Evolutionary conservation across 2,113 vertebrate species (phyloP).

Genomic region (Shinisaurus crocodilurus): DNA sequence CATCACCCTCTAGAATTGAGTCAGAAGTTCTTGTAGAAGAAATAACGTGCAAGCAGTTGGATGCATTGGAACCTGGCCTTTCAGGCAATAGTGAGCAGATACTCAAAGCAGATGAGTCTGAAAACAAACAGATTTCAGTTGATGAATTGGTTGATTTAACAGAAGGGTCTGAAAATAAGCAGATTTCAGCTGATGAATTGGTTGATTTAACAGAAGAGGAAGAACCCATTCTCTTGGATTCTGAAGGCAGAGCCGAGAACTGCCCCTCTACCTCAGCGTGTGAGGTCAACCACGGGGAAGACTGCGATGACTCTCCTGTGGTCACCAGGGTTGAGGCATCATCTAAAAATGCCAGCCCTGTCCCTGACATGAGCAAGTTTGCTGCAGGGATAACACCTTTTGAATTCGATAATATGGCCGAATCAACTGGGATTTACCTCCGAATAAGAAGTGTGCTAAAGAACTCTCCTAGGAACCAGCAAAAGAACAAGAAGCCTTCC

Average conservation of each 20-base stretch:
- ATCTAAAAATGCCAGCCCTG: slow-evolving; percentile 64
- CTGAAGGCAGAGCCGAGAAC: neutral
- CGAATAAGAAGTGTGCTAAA: slow-evolving; percentile 90
- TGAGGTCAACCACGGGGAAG: slow-evolving; percentile 33
- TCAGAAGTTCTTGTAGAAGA: slow-evolving; percentile 71
- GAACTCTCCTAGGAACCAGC: slow-evolving; percentile 91
- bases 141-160: slow-evolving; percentile 21
- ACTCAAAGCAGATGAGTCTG: neutral
- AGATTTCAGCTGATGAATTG: neutral
- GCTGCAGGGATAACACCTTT: slow-evolving; percentile 93
- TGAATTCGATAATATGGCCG: slow-evolving; percentile 94
- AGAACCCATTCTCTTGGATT: neutral
- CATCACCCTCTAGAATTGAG: slow-evolving; percentile 80
- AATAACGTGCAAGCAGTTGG: slow-evolving; percentile 44
- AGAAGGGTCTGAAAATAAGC: neutral
- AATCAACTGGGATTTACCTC: slow-evolving; percentile 92
- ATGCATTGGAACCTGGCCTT: slow-evolving; percentile 17
- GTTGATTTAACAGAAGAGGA: slow-evolving; percentile 44
- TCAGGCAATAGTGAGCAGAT: slow-evolving; percentile 1
- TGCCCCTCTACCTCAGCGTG: slow-evolving; percentile 2
- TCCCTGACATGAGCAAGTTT: slow-evolving; percentile 94
- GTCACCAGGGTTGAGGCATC: slow-evolving; percentile 21
- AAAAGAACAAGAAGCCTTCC: slow-evolving; percentile 82
- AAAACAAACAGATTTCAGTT: slow-evolving; percentile 11
- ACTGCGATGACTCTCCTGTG: neutral